phyloP scores from a whole-genome alignment of 2,797 vertebrate genomes.

The Onychomys torridus region DNA sequence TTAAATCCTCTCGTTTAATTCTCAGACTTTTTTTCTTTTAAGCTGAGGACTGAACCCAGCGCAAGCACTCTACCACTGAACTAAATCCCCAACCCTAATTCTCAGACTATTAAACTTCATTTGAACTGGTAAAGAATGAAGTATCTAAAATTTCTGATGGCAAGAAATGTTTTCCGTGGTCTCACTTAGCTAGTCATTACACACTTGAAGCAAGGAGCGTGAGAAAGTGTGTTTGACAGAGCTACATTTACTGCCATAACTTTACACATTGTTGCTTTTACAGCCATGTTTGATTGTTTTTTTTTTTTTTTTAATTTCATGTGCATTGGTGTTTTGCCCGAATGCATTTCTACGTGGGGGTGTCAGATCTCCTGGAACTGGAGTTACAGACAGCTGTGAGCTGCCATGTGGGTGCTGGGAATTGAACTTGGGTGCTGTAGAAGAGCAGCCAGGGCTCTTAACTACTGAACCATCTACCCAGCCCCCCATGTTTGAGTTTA shows the following conservation, averaged over 20 bases:
- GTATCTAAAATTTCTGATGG: conserved; percentile 39
- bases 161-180: conserved; percentile 18
- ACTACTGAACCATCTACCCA: neutral
- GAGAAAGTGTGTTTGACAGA: neutral
- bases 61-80: too few relatives aligned
- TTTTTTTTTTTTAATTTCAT: neutral
- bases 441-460: neutral
- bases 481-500: conserved; percentile 9
- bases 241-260: neutral
- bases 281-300: neutral
- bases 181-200: neutral
- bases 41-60: too few relatives aligned
- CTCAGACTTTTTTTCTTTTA: too few relatives aligned
- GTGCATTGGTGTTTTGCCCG: neutral
- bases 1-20: conserved; percentile 42
- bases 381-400: too few relatives aligned
- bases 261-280: conserved; percentile 28
- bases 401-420: too few relatives aligned
- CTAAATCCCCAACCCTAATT: too few relatives aligned
- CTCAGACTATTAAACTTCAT: conserved; percentile 34
- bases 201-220: neutral
- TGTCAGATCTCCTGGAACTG: neutral
- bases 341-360: neutral
- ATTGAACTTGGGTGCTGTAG: too few relatives aligned
- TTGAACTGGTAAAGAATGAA: conserved; percentile 25